phyloP scores from a whole-genome alignment of 2,888 invertebrate species.

The Graphium colonna region DNA sequence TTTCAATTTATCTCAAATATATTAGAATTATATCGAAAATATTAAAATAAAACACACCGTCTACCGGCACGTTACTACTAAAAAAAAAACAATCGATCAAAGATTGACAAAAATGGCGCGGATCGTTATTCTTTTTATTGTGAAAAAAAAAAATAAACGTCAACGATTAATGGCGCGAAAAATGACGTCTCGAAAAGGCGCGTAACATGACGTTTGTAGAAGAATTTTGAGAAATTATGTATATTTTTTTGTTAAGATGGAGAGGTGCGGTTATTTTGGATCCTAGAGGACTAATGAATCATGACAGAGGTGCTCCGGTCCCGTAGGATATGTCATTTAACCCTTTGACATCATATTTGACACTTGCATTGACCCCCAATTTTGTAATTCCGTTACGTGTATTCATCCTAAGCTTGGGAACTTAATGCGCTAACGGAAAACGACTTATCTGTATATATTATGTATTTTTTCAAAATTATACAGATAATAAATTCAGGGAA shows the following conservation, averaged over 20 bases:
- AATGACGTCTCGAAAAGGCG: no score
- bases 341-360: conserved; percentile 56
- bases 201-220: no score
- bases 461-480: neutral
- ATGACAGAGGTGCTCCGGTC: conserved; percentile 31
- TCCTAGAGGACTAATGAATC: conserved; percentile 37
- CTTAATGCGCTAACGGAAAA: neutral
- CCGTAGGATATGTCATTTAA: conserved; percentile 46
- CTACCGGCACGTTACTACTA: neutral
- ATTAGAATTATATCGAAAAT: no score
- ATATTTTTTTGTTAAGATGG: conserved; percentile 3
- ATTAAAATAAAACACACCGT: neutral
- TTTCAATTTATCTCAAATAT: conserved; percentile 38
- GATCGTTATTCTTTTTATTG: neutral
- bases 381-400: conserved; percentile 29
- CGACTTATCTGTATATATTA: neutral
- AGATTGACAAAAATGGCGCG: no score
- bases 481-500: no score
- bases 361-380: conserved; percentile 56
- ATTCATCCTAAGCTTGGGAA: conserved; percentile 1
- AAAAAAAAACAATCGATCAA: neutral
- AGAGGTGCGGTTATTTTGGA: conserved; percentile 14
- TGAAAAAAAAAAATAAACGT: neutral
- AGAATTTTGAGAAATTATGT: no score
- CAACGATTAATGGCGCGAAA: no score